Percentiles rank a stretch among this genome's conserved stretches.
Conservation (phyloP, 2,888 invertebrate species). For the Euphydryas editha region DNA sequence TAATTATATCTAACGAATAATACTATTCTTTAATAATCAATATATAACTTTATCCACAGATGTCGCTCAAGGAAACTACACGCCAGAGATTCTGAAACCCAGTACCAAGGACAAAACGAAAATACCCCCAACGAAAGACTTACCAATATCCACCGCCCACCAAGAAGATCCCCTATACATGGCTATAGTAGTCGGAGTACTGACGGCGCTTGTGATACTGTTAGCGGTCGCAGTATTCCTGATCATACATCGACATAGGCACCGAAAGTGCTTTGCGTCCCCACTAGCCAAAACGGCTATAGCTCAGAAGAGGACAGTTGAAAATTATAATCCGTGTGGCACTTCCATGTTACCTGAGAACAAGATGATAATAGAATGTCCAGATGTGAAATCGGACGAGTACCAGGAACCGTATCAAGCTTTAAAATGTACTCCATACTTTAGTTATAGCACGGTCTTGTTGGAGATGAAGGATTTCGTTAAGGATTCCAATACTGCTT, state of each 20-base stretch:
- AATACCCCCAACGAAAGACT: conserved; percentile 78
- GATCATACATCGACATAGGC: conserved; percentile 87
- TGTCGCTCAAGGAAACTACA: conserved; percentile 89
- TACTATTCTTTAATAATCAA: not conserved
- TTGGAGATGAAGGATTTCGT: conserved; percentile 89
- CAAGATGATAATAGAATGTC: conserved; percentile 82
- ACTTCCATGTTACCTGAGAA: conserved; percentile 81
- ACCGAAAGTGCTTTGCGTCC: conserved; percentile 89
- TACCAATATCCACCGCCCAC: conserved; percentile 86
- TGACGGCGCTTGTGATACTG: conserved; percentile 88
- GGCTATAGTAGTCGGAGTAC: conserved; percentile 90
- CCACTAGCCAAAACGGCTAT: conserved; percentile 82
- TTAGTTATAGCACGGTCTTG: conserved; percentile 89
- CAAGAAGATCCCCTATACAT: conserved; percentile 89
- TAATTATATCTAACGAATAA: too few relatives aligned
- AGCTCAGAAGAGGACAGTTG: conserved; percentile 76
- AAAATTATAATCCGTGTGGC: conserved; percentile 83
- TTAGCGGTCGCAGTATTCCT: conserved; percentile 89
- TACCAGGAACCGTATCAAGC: conserved; percentile 93
- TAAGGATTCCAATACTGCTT: conserved; percentile 71
- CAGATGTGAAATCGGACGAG: conserved; percentile 87
- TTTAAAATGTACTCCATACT: conserved; percentile 89
- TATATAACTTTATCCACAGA: conserved; percentile 58
- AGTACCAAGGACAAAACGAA: conserved; percentile 77
- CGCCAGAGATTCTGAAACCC: conserved; percentile 85